A percentile compares a stretch with the other conserved stretches of the same genome.
Conservation (phyloP, 2,113 vertebrate genomes). For the Puntigrus tetrazona region DNA sequence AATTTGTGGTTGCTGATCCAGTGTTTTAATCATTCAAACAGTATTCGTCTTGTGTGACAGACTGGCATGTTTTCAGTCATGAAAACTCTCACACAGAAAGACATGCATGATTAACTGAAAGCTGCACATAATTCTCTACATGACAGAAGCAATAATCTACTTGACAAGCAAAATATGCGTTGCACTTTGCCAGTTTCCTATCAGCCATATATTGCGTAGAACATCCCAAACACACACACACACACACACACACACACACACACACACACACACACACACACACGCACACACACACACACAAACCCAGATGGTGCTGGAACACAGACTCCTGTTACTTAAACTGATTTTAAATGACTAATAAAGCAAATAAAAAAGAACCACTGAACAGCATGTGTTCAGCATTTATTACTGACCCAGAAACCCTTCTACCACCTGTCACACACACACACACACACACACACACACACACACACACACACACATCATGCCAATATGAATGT, state of each 20-base stretch:
- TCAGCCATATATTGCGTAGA: too few relatives aligned
- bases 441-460: too few relatives aligned
- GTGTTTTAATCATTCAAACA: neutral
- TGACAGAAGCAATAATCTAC: slow-evolving; percentile 19
- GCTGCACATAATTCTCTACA: neutral
- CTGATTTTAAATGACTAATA: too few relatives aligned
- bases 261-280: slow-evolving; percentile 11
- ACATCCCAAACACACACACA: neutral
- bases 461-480: neutral
- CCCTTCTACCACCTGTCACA: too few relatives aligned
- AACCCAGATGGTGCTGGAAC: too few relatives aligned
- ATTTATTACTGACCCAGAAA: too few relatives aligned
- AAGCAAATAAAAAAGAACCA: too few relatives aligned
- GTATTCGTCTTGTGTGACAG: neutral
- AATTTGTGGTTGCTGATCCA: neutral
- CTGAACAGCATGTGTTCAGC: too few relatives aligned
- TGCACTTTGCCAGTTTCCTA: neutral
- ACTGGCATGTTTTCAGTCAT: neutral
- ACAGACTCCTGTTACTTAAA: too few relatives aligned
- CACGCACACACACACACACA: too few relatives aligned
- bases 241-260: neutral
- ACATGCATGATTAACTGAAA: neutral
- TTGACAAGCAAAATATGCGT: neutral
- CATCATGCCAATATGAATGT: neutral
- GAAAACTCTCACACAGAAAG: neutral